Evolutionary conservation across 2,797 vertebrate species (phyloP), one percentile per base, ranked within the genome.

Genomic region (Sebastes diploproa): DNA sequence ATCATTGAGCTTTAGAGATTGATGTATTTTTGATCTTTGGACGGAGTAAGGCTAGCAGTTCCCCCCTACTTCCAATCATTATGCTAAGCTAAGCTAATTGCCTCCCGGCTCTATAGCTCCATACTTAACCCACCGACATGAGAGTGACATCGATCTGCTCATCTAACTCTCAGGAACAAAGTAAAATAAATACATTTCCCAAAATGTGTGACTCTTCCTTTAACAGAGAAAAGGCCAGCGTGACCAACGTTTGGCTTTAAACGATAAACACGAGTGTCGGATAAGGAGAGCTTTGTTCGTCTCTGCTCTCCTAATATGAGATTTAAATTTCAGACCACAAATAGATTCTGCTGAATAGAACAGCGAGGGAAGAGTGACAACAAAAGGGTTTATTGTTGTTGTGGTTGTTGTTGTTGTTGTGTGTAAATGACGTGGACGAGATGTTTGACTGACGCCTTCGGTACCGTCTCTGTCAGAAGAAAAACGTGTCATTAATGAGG

Each of bases 381-480:
- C 83, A 85, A 74, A 66, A 50, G 83, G 20, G 14, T n/a, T 52
- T 65, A 20, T 80, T 82, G 77, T 81, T 65, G 74, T 75, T 18
- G 62, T 36, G 34, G 34, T 78, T 66, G 64, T 74, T 54, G 77
- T 62, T 16, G 38, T 42, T 42, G 38, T 42, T 42, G 38, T 42
- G 38, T 42, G 14, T 42, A 42, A 65, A 29, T 1, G 25, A 7
- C 25, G n/a, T 54, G 50, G 59, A 64, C 9, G 34, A 9, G 22
- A 52, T 52, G 75, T 29, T 8, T 25, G 23, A 20, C 30, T 6
- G 58, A 74, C 5, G 63, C 52, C 36, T 64, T 67, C 68, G 30
- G 42, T 11, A 7, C 10, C 0, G 4, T 52, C 59, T 36, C 50
- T 6, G 54, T 59, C 72, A 9, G 20, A 6, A 4, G 23, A 22